Evolutionary conservation across 1,140 invertebrate genomes (phyloP).

Genomic region (Drosophila kanapiae): DNA sequence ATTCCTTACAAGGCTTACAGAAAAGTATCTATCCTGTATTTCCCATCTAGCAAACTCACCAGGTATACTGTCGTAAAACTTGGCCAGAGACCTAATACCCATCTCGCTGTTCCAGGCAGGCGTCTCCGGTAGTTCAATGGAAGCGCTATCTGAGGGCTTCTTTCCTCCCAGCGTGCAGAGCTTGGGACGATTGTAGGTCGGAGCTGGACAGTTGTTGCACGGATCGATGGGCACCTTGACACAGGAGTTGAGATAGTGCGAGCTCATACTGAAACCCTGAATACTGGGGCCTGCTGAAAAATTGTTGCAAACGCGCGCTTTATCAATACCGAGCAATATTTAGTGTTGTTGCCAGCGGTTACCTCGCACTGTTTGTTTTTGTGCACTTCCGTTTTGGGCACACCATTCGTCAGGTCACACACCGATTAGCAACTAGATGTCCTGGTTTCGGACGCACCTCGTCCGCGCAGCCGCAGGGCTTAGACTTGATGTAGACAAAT

Average conservation of each 20-base stretch:
- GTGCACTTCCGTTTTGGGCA: slow-evolving; percentile 68
- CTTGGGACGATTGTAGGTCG: slow-evolving; percentile 78
- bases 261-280: slow-evolving; percentile 49
- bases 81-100: slow-evolving; percentile 74
- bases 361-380: slow-evolving; percentile 67
- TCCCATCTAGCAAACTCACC: slow-evolving; percentile 39
- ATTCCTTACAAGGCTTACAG: background rate
- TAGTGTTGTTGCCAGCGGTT: slow-evolving; percentile 67
- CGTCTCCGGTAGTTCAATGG: slow-evolving; percentile 8
- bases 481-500: too few relatives aligned
- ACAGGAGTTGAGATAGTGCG: slow-evolving; percentile 75
- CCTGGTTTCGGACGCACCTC: slow-evolving; percentile 31
- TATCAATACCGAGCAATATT: slow-evolving; percentile 68
- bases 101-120: slow-evolving; percentile 57
- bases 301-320: slow-evolving; percentile 59
- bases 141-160: slow-evolving; percentile 16
- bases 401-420: slow-evolving; percentile 54
- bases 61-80: slow-evolving; percentile 84
- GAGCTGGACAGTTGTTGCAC: slow-evolving; percentile 83
- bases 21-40: background rate
- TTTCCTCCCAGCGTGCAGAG: slow-evolving; percentile 65
- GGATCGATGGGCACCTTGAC: slow-evolving; percentile 82
- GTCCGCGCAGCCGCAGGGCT: slow-evolving; percentile 34
- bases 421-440: slow-evolving; percentile 39
- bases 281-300: slow-evolving; percentile 13